Percentiles rank a stretch among this genome's conserved stretches.
These are phyloP conservation scores for Arrhamphus sclerolepis DNA, from an alignment of 2,797 vertebrate genomes.

Conservation along the genomic window DNA sequence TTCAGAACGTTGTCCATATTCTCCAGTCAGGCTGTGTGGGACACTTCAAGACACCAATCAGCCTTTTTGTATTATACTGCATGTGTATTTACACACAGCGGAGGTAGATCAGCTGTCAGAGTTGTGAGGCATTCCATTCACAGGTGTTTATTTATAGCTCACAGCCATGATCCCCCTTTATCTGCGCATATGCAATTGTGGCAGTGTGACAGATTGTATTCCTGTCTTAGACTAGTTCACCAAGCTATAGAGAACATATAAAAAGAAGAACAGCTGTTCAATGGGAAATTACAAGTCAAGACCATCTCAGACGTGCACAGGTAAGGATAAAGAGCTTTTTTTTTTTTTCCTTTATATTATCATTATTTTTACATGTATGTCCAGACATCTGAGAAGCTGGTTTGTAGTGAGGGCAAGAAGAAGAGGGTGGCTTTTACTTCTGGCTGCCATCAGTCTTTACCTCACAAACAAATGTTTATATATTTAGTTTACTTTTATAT, in stretches of 20 bases:
- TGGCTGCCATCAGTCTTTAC: not conserved
- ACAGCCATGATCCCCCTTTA: conserved; percentile 81
- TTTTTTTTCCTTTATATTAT: not conserved
- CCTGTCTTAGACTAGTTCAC: conserved; percentile 62
- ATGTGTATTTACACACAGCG: not conserved
- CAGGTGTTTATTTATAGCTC: conserved; percentile 93
- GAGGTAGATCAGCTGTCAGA: conserved; percentile 78
- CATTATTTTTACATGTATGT: not conserved
- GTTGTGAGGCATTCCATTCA: conserved; percentile 87
- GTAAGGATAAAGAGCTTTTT: conserved; percentile 74
- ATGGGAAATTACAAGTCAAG: conserved; percentile 99
- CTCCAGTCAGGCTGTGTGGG: no score
- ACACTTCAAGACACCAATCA: no score
- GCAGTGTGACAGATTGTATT: conserved; percentile 69
- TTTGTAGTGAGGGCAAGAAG: no score
- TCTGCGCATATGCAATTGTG: conserved; percentile 77
- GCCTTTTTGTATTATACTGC: conserved; percentile 12
- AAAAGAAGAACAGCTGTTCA: conserved; percentile 58
- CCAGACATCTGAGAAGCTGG: no score
- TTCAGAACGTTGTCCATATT: no score
- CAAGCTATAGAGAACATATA: conserved; percentile 56
- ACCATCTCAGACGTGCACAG: conserved; percentile 95
- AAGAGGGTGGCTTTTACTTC: not conserved
- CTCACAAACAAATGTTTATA: not conserved
- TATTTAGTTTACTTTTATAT: no score